phyloP scores from a whole-genome alignment of 2,113 vertebrate genomes.

The Trichechus manatus region DNA sequence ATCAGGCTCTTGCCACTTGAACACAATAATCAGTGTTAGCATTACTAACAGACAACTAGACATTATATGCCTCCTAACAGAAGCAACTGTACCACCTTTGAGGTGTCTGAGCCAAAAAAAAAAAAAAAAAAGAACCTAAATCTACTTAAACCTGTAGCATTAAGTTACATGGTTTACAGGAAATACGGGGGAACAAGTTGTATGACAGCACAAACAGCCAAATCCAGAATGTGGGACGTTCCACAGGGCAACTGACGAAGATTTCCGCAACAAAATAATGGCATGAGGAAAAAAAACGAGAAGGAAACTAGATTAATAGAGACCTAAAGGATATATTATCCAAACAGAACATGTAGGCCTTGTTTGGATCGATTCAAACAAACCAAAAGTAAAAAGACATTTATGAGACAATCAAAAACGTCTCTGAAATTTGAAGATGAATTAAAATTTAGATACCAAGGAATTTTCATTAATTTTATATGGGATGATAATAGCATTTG shows the following conservation, averaged over 20 bases:
- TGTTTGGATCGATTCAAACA: neutral
- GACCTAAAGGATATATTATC: neutral
- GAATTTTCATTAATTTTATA: neutral
- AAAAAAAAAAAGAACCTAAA: neutral
- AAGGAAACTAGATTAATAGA: neutral
- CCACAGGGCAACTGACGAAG: neutral
- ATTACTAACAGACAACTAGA: neutral
- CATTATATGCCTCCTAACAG: neutral
- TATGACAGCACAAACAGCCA: neutral
- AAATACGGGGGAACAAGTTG: neutral
- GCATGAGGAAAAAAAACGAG: neutral
- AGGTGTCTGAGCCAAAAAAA: neutral
- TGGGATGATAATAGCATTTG: neutral
- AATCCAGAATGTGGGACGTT: neutral
- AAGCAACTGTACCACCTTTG: neutral
- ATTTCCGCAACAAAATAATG: neutral
- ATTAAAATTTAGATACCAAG: slow-evolving; percentile 24
- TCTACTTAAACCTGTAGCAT: neutral
- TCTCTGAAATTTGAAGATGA: neutral
- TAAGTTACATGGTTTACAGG: neutral
- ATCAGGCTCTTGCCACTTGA: slow-evolving; percentile 4
- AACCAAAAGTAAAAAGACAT: neutral
- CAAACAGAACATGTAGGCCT: neutral
- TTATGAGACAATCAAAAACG: neutral
- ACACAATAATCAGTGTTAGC: neutral